Base-by-base conservation (phyloP, 2,888 invertebrate species). In the Subacronicta megacephala region DNA sequence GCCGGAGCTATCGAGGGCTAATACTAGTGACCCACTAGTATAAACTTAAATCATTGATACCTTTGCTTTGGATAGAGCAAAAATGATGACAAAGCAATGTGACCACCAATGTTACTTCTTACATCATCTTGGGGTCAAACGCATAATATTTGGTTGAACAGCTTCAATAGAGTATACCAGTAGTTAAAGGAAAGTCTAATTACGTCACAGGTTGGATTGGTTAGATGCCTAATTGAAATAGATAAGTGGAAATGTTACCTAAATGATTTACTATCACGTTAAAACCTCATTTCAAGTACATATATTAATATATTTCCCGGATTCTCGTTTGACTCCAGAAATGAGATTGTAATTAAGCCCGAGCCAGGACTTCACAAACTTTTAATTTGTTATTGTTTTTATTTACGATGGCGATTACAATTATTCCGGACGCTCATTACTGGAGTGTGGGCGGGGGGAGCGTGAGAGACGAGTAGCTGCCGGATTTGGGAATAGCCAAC, bases 321-420 rank as follows among this genome's bases (percentile, higher is more conserved):
- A 29, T 17, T 18, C 7, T 26, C 35, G 9, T 3, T 33, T 35
- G n/a, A 44, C 51, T 13, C 7, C 6, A 35, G 15, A 38, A 37
- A 60, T 26, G 41, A 45, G 31, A 18, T 41, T 46, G 45, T 45
- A 31, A 46, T 51, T 36, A 46, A 10, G 7, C 20, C 7, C 17
- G 26, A 16, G 16, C 20, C 26, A 36, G 47, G 38, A 42, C 41
- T 23, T 42, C 44, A 41, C 50, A 55, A 62, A 56, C 54, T 65
- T 70, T 49, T 58, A 35, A 62, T 61, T 61, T 37, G 55, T 55
- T 23, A 23, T 47, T 62, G 50, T 58, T 50, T 70, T 53, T 44
- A 52, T 46, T 43, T 45, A 45, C 13, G 16, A 50, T 29, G 10
- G 33, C 31, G 40, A 40, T 54, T 53, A 46, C 44, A 46, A 55